Evolutionary conservation across 2,888 invertebrate genomes (phyloP), one percentile per base, ranked within the genome.

Genomic region (Epirrhoe tristata): DNA sequence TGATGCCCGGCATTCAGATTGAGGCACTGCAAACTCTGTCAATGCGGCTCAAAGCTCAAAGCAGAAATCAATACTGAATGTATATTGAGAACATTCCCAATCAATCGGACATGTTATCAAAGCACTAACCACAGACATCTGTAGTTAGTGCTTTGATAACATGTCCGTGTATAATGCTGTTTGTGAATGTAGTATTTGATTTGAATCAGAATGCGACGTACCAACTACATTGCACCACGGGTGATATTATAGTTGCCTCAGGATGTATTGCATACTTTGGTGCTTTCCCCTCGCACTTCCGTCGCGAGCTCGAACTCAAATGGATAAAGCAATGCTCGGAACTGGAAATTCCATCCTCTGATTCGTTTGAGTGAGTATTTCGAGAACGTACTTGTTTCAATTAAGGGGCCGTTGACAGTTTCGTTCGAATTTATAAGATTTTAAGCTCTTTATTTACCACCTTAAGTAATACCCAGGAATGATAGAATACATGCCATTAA

Each of bases 201-300:
- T 69, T 58, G 63, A 59, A 79, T 54, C 78, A 96, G 94, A 90
- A 89, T 3, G 95, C 98, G 46, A 96, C 96, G 0, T 84, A 91
- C 0, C 95, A 96, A 77, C 91, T 97, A 56, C 88, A 94, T 72
- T 97, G 97, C 84, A 94, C 98, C 4, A 95, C 96, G 0, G 99
- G 98, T 0, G 98, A 99, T 86, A 97, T 97, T 6, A 93, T 99
- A 43, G 95, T 98, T 16, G 97, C 98, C 0, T 96, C 98, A 0
- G 97, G 97, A 2, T 97, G 96, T 74, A 96, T 99, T 50, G 98
- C 98, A 0, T 99, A 99, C 89, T 94, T 98, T 54, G 99, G 98
- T 0, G 98, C 98, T 1, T 99, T 98, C 82, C 98, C 98, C 0
- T 94, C 95, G 54, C 90, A 86, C 62, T 97, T 96, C 82, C 94